Evolutionary conservation across 2,888 invertebrate species (phyloP).

Genomic region (Eupithecia vulgata): DNA sequence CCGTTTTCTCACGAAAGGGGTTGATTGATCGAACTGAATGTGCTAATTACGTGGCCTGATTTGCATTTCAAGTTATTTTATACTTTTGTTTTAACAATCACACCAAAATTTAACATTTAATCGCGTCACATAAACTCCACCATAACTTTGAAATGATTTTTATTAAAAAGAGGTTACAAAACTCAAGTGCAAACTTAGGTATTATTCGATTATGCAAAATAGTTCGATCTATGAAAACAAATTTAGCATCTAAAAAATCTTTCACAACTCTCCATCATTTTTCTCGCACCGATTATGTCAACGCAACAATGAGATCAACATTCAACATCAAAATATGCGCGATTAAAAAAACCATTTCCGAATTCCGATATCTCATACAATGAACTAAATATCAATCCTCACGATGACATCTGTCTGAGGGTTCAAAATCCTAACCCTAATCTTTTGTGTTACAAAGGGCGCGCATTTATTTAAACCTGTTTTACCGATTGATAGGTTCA

Average conservation of each 20-base stretch:
- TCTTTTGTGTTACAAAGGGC: conserved; percentile 65
- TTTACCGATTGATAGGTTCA: conserved; percentile 77
- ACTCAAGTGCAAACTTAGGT: background rate
- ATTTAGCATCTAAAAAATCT: conserved; percentile 40
- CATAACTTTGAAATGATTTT: background rate
- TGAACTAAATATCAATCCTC: conserved; percentile 68
- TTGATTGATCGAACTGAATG: conserved; percentile 65
- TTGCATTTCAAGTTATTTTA: conserved; percentile 39
- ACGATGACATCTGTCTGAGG: conserved; percentile 74
- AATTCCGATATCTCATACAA: conserved; percentile 62
- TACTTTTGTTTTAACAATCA: conserved; percentile 25
- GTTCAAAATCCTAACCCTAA: conserved; percentile 71
- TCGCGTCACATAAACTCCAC: background rate
- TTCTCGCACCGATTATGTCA: conserved; percentile 51
- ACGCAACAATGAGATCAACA: conserved; percentile 49
- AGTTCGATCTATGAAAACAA: conserved; percentile 21
- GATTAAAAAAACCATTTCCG: conserved; percentile 77
- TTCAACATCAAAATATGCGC: conserved; percentile 53
- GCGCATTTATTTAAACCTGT: conserved; percentile 77
- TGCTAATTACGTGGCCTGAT: conserved; percentile 44
- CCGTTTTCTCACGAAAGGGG: conserved; percentile 77
- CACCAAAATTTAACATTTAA: background rate
- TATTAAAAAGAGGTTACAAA: background rate
- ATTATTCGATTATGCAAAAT: conserved; percentile 28
- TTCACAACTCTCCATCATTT: conserved; percentile 41